Percentiles rank a stretch among this genome's conserved stretches.
Evolutionary conservation across 2,797 vertebrate genomes (phyloP).

Genomic region (Dicrostonyx torquatus): DNA sequence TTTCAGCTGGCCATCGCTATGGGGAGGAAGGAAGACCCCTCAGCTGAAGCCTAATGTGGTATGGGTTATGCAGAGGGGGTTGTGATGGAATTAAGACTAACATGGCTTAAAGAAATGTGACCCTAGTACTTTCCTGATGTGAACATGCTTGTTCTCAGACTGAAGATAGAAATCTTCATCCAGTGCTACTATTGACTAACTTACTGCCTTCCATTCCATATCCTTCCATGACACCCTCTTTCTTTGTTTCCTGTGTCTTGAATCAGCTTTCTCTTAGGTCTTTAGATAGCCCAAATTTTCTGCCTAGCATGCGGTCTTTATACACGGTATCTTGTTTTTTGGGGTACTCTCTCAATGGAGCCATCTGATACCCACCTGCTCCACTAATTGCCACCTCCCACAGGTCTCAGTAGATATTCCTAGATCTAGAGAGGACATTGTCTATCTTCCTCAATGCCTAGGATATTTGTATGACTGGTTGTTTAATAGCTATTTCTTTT

Average conservation of each 20-base stretch:
- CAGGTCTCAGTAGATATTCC: background rate
- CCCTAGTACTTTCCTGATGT: background rate
- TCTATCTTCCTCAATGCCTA: background rate
- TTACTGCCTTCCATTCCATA: background rate
- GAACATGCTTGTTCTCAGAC: background rate
- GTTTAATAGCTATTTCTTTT: background rate
- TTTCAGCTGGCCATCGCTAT: background rate
- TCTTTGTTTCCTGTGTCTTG: background rate
- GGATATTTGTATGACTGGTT: background rate
- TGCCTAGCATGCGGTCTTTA: background rate
- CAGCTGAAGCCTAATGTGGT: background rate
- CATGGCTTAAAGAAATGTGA: background rate
- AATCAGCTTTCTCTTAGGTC: background rate
- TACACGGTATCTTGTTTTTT: background rate
- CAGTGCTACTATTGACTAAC: accelerated
- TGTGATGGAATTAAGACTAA: background rate
- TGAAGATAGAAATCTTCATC: background rate
- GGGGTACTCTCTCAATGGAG: background rate
- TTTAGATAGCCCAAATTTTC: background rate
- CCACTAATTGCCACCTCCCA: background rate
- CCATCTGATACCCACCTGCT: no score
- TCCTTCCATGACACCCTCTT: background rate
- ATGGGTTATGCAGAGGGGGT: background rate
- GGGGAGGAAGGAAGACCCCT: background rate
- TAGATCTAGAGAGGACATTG: background rate